Base-by-base conservation (phyloP, 2,113 vertebrate genomes). In the Rattus norvegicus region DNA sequence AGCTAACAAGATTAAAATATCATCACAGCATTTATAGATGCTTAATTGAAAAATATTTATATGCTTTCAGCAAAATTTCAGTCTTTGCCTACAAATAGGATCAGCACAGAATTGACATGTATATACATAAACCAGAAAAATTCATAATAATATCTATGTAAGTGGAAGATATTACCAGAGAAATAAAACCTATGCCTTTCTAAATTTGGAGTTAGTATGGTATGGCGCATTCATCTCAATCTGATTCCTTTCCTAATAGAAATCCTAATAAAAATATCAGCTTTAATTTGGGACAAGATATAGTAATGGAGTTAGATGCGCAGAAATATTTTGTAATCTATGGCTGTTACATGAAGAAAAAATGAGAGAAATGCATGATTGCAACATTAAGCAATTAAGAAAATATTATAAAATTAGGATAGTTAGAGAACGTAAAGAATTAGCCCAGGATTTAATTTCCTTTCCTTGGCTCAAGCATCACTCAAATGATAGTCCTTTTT, bases 201-300 rank as follows among this genome's bases (percentile, higher is more conserved):
- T 90, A 75, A 33, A 94, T 73, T 93, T 94, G 52, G 54, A 95
- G 76, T 75, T 95, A 73, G 17, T 75, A 63, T 56, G 16, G 6
- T 69, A 24, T 43, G 30, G 12, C 69, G 67, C 81, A 90, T 96
- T 94, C n/a, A 91, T 94, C 9, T 91, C n/a, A 84, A 75, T 56
- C 63, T 83, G 72, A 63, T 94, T 94, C 14, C 28, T 86, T 93
- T 69, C 19, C 65, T 61, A 95, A 69, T 75, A 94, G 47, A 93
- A 97, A 91, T 92, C n/a, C 26, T 94, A 33, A 20, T 81, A 88
- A 93, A 96, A 94, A 72, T 76, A 92, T 92, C 39, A 86, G 43
- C 19, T 81, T 79, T 10, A 73, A 52, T 80, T 43, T 59, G n/a
- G 79, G 5, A 70, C 13, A 93, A 90, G 81, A 28, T 54, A 88